Percentiles rank a stretch among this genome's conserved stretches.
Conservation (phyloP, 2,113 vertebrate species). For the Mormyrus iriodes region DNA sequence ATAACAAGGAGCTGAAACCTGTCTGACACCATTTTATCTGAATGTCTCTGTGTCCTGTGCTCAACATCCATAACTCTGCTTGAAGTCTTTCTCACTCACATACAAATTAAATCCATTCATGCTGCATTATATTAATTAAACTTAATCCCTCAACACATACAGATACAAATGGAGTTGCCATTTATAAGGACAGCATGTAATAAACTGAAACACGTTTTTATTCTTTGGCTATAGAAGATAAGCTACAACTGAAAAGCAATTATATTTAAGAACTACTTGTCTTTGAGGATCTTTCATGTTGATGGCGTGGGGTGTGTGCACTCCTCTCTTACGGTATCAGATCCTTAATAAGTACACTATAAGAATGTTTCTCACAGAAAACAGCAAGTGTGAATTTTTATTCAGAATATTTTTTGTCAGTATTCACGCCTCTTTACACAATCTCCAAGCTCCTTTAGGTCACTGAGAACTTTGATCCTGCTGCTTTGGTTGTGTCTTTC, state of each 20-base stretch:
- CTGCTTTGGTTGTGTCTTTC: neutral
- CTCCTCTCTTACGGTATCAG: neutral
- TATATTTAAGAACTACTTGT: neutral
- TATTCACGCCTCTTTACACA: neutral
- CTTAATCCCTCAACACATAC: neutral
- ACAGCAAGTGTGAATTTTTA: neutral
- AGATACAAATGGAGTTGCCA: neutral
- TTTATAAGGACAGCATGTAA: neutral
- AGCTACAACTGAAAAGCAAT: constrained; percentile 1
- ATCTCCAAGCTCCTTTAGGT: neutral
- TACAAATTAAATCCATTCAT: neutral
- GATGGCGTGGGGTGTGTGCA: neutral
- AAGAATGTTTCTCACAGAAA: neutral
- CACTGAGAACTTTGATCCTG: neutral
- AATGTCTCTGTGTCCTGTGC: neutral
- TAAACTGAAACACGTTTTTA: constrained; percentile 1
- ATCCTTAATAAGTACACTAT: neutral
- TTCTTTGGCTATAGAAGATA: neutral
- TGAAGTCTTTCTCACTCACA: neutral
- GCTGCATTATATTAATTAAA: neutral
- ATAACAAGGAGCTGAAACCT: neutral
- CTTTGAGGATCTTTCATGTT: neutral
- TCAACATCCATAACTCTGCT: neutral
- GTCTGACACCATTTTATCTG: neutral
- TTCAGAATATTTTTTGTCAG: too few relatives aligned